Evolutionary conservation across 2,113 vertebrate genomes (phyloP).

Genomic region (Tachycineta bicolor): DNA sequence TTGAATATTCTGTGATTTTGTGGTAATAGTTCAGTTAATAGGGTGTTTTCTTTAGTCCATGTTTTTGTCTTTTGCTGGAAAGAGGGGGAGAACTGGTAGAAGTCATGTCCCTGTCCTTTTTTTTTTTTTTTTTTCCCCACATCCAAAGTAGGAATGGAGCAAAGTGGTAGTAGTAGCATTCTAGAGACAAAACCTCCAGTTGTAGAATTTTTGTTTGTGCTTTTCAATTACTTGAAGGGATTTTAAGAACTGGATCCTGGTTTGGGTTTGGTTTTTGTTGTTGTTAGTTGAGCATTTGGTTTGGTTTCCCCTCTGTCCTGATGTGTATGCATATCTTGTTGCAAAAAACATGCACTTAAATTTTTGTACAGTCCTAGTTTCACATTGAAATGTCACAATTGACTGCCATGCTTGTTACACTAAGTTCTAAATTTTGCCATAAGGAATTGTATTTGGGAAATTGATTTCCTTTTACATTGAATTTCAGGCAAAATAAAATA

Average conservation of each 20-base stretch:
- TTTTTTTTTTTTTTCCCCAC: not conserved
- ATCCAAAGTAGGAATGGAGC: not conserved
- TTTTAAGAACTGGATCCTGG: not conserved
- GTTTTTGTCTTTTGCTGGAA: not conserved
- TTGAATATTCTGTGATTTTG: not conserved
- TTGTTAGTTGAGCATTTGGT: not conserved
- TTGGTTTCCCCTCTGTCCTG: not conserved
- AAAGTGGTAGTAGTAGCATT: not conserved
- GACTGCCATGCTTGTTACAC: constrained; percentile 39
- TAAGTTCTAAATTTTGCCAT: constrained; percentile 8
- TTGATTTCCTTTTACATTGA: constrained; percentile 14
- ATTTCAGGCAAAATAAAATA: constrained; percentile 56
- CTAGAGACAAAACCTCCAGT: not conserved
- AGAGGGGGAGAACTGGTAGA: not conserved
- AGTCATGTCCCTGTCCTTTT: not conserved
- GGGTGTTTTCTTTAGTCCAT: not conserved
- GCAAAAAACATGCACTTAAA: not conserved
- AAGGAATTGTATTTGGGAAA: constrained; percentile 18
- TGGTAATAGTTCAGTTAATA: not conserved
- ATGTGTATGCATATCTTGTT: not conserved
- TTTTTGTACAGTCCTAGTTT: constrained; percentile 45
- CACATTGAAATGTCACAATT: constrained; percentile 52
- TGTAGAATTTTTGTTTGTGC: not conserved
- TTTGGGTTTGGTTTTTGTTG: not conserved
- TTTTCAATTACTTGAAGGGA: not conserved